Conservation (phyloP, 2,888 invertebrate genomes). For the Stenurella melanura region DNA sequence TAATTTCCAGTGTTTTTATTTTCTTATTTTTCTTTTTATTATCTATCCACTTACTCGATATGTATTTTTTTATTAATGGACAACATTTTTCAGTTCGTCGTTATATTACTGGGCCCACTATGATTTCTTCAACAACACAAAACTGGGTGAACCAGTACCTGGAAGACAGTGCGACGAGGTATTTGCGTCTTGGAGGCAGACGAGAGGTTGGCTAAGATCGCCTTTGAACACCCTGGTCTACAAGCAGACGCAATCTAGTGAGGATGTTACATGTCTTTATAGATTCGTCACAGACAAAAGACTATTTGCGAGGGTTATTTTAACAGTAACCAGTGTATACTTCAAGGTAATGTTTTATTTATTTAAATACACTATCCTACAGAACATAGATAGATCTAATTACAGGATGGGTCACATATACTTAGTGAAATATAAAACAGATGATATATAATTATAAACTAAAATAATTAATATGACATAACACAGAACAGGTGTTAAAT, state of each 20-base stretch:
- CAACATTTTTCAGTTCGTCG: constrained; percentile 80
- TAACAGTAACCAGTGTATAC: constrained; percentile 85
- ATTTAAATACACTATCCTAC: too few relatives aligned
- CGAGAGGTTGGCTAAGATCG: constrained; percentile 85
- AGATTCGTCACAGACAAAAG: constrained; percentile 89
- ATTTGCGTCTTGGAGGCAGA: constrained; percentile 89
- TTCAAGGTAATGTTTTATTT: constrained; percentile 83
- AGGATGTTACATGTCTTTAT: constrained; percentile 88
- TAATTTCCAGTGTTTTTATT: too few relatives aligned
- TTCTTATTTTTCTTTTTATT: neutral
- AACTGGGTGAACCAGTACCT: constrained; percentile 87
- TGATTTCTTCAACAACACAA: constrained; percentile 94
- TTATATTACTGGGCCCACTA: constrained; percentile 96
- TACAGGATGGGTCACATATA: too few relatives aligned
- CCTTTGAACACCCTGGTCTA: constrained; percentile 92
- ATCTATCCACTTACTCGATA: neutral
- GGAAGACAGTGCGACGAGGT: constrained; percentile 91
- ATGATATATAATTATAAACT: too few relatives aligned
- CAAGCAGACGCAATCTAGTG: constrained; percentile 82
- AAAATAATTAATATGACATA: too few relatives aligned
- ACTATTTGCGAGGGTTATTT: constrained; percentile 86
- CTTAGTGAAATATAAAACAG: too few relatives aligned
- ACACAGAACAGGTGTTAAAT: too few relatives aligned
- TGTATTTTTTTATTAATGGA: neutral
- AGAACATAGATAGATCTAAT: too few relatives aligned